These are phyloP conservation scores for Papilio polytes DNA, from an alignment of 1,140 invertebrate species.

Conservation along the genomic window DNA sequence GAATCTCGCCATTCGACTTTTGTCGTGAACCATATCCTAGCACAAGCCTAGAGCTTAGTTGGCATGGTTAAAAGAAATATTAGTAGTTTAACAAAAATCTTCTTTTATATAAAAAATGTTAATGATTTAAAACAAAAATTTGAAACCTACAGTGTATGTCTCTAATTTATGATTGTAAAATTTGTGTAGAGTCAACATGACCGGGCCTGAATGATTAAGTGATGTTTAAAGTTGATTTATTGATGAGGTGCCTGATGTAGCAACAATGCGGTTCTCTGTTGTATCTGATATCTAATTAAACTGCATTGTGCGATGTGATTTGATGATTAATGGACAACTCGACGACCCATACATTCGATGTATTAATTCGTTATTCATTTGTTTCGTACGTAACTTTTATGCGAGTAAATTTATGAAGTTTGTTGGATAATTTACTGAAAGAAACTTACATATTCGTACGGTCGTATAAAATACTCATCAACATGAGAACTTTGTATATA, in stretches of 20 bases:
- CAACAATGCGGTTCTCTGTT: constrained; percentile 26
- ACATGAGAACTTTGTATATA: too few species aligned
- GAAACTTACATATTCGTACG: too few species aligned
- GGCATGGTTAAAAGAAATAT: too few species aligned
- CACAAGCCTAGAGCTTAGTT: too few species aligned
- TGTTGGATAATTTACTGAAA: neutral
- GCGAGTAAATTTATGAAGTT: neutral
- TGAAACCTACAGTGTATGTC: neutral
- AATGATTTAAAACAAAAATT: neutral
- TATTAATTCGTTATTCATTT: constrained; percentile 8
- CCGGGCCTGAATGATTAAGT: constrained; percentile 22
- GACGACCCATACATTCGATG: neutral
- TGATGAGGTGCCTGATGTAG: constrained; percentile 17
- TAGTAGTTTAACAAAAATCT: too few species aligned
- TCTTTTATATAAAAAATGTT: too few species aligned
- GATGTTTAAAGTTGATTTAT: constrained; percentile 29
- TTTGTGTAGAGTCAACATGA: neutral
- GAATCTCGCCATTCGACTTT: too few species aligned
- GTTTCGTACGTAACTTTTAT: neutral
- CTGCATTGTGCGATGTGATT: constrained; percentile 35
- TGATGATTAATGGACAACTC: constrained; percentile 22
- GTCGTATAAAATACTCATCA: too few species aligned
- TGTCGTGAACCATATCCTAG: too few species aligned
- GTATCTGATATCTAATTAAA: constrained; percentile 30
- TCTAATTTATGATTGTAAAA: constrained; percentile 19